These are phyloP conservation scores for Chorisops tibialis DNA, from an alignment of 2,888 invertebrate species.

Conservation along the genomic window DNA sequence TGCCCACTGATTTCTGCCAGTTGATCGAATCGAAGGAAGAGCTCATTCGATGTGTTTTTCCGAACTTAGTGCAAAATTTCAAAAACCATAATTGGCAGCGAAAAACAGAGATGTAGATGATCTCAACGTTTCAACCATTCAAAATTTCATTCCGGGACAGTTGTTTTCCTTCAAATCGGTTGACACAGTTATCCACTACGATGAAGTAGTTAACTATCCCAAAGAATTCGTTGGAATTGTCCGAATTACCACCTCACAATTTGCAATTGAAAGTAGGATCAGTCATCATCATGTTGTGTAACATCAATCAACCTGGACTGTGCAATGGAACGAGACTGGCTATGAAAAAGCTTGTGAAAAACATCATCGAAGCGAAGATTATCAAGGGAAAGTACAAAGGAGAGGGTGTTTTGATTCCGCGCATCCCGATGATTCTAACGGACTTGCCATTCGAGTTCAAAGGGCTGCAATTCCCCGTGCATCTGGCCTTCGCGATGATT, in stretches of 20 bases:
- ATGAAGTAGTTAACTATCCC: conserved; percentile 26
- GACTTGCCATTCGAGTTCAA: conserved; percentile 40
- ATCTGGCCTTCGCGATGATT: conserved; percentile 41
- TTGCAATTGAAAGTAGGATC: no score
- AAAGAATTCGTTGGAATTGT: conserved; percentile 32
- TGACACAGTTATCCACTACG: no score
- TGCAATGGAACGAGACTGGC: conserved; percentile 40
- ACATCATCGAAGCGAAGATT: conserved; percentile 37
- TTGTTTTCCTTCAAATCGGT: no score
- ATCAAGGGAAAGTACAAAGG: conserved; percentile 34
- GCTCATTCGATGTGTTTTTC: no score
- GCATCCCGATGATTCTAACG: no score
- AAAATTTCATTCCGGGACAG: conserved; percentile 25
- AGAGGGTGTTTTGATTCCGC: no score
- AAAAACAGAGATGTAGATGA: conserved; percentile 32
- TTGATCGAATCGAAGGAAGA: no score
- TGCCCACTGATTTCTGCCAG: no score
- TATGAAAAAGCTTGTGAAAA: no score
- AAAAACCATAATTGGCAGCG: conserved; percentile 31
- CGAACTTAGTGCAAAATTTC: conserved; percentile 32
- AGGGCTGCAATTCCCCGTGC: conserved; percentile 39
- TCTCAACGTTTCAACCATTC: conserved; percentile 29
- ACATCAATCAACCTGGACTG: conserved; percentile 36
- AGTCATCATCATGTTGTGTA: conserved; percentile 36
- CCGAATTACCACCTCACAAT: no score